Evolutionary conservation across 2,113 vertebrate species (phyloP).

Genomic region (Montifringilla adamsi): DNA sequence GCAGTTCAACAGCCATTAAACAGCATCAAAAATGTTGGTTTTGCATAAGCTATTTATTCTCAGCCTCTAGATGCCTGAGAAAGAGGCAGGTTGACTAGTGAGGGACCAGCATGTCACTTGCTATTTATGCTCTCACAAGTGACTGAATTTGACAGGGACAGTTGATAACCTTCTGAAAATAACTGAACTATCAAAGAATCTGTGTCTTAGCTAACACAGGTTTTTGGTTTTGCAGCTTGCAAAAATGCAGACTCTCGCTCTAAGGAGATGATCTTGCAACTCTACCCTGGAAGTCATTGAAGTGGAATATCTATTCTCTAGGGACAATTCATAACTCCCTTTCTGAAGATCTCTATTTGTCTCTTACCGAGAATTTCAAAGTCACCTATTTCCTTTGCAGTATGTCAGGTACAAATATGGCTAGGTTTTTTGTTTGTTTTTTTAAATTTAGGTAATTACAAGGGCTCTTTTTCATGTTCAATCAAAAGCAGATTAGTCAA

Average conservation of each 20-base stretch:
- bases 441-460: neutral
- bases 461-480: neutral
- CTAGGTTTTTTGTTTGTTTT: neutral
- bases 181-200: neutral
- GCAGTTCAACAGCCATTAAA: neutral
- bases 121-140: conserved; percentile 25
- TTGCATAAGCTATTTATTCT: conserved; percentile 20
- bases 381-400: neutral
- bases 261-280: neutral
- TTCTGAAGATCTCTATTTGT: neutral
- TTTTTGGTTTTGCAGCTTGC: neutral
- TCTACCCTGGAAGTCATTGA: neutral
- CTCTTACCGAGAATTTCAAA: neutral
- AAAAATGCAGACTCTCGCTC: neutral
- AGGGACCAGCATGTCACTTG: neutral
- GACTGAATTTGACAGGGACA: conserved; percentile 3
- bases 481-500: neutral
- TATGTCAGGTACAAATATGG: neutral
- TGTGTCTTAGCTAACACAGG: neutral
- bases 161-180: conserved; percentile 36
- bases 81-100: neutral
- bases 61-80: neutral
- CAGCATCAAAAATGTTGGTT: neutral
- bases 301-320: neutral
- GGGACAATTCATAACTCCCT: neutral